Evolutionary conservation across 2,888 invertebrate species (phyloP).

Genomic region (Protonemura montana): DNA sequence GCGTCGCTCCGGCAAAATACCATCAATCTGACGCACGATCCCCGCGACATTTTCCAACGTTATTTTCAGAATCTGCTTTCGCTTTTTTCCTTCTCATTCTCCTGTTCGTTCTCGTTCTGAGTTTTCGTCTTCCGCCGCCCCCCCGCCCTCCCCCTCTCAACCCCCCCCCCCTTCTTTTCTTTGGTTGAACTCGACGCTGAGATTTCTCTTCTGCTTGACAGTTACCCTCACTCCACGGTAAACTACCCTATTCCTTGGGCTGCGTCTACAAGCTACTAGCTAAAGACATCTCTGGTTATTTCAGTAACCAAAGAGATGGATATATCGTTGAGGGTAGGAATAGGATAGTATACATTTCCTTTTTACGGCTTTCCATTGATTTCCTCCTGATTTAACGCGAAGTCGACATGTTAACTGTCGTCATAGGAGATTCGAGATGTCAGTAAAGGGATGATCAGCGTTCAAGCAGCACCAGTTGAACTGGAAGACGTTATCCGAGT

Average conservation of each 20-base stretch:
- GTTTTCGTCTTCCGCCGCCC: not conserved
- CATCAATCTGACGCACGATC: slow-evolving; percentile 43
- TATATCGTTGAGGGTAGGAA: slow-evolving; percentile 13
- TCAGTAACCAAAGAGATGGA: slow-evolving; percentile 35
- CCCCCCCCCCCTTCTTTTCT: slow-evolving; percentile 30
- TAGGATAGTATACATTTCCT: slow-evolving; percentile 21
- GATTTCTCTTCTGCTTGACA: slow-evolving; percentile 43
- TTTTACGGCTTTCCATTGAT: slow-evolving; percentile 32
- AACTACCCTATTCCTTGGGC: not conserved
- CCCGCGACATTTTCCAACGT: slow-evolving; percentile 42
- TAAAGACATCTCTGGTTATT: slow-evolving; percentile 36
- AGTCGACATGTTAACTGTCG: slow-evolving; percentile 13
- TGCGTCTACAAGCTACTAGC: slow-evolving; percentile 23
- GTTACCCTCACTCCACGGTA: slow-evolving; percentile 20
- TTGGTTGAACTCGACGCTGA: slow-evolving; percentile 29
- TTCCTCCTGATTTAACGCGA: slow-evolving; percentile 27
- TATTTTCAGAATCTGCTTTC: slow-evolving; percentile 43
- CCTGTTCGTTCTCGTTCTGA: slow-evolving; percentile 9
- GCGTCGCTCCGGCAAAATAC: slow-evolving; percentile 30
- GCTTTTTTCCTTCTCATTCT: slow-evolving; percentile 29
- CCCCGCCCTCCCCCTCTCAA: not conserved
- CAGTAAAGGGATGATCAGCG: not conserved
- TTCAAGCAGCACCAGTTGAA: not conserved
- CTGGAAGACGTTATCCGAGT: not conserved
- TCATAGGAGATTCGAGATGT: not conserved